A percentile compares a stretch with the other conserved stretches of the same genome.
phyloP scores from a whole-genome alignment of 2,797 vertebrate species.

The Acanthornis magna region DNA sequence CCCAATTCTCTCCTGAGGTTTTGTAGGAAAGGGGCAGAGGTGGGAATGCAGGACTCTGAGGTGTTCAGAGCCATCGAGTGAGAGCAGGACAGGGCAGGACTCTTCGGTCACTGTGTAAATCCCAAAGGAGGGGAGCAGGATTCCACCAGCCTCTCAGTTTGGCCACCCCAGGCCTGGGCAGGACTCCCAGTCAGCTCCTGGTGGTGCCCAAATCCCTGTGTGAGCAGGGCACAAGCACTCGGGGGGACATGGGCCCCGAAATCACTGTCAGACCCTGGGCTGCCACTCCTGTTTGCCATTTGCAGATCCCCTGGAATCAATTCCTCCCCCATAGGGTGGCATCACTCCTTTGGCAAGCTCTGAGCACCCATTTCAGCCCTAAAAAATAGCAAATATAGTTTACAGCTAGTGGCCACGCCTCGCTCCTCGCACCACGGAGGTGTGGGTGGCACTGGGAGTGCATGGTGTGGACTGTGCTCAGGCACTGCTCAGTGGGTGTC shows the following conservation, averaged over 20 bases:
- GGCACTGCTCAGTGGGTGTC: neutral
- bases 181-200: neutral
- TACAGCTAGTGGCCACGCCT: accelerated
- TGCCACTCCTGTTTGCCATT: neutral
- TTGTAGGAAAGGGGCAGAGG: neutral
- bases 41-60: neutral
- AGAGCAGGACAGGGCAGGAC: neutral
- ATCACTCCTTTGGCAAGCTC: neutral
- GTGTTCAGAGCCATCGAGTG: accelerated
- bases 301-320: neutral
- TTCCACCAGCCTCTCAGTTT: neutral
- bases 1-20: neutral
- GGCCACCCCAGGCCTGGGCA: neutral
- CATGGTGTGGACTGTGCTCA: accelerated
- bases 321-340: neutral
- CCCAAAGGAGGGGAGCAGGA: neutral
- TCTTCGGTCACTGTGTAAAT: neutral
- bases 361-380: accelerated
- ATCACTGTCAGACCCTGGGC: neutral
- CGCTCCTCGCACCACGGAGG: accelerated
- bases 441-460: neutral
- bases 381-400: neutral
- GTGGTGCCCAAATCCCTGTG: accelerated
- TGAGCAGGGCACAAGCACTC: neutral
- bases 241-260: accelerated